Evolutionary conservation across 2,113 vertebrate species (phyloP).

Genomic region (Podocnemis expansa): DNA sequence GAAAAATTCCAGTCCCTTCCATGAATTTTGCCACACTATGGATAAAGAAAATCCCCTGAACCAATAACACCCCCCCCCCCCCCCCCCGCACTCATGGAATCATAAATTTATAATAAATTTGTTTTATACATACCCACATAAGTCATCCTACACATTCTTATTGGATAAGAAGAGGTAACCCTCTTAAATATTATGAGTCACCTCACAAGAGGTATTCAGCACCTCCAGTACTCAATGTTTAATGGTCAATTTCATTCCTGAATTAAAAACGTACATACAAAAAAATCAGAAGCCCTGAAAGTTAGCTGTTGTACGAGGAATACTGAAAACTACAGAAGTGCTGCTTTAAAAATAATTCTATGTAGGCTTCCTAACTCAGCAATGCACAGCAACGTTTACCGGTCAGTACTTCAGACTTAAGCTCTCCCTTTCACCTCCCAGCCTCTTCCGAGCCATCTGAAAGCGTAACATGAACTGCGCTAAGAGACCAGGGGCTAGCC

Average conservation of each 20-base stretch:
- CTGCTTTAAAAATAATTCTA: neutral
- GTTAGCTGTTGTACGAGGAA: neutral
- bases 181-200: neutral
- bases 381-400: neutral
- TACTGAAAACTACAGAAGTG: neutral
- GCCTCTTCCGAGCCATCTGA: constrained; percentile 25
- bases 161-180: neutral
- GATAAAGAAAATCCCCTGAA: neutral
- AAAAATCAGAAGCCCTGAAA: neutral
- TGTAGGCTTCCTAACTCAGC: neutral
- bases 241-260: constrained; percentile 11
- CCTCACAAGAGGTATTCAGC: neutral
- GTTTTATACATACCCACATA: neutral
- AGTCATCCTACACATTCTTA: neutral
- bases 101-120: neutral
- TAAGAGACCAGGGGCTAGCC: constrained; percentile 45
- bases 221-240: neutral
- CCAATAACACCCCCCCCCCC: neutral
- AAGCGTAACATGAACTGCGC: constrained; percentile 2
- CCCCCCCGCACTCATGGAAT: neutral
- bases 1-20: constrained; percentile 31
- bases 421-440: constrained; percentile 39
- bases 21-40: neutral
- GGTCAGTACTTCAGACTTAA: constrained; percentile 30
- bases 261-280: neutral